Conservation (phyloP, 2,888 invertebrate genomes). For the Oscheius sp. region DNA sequence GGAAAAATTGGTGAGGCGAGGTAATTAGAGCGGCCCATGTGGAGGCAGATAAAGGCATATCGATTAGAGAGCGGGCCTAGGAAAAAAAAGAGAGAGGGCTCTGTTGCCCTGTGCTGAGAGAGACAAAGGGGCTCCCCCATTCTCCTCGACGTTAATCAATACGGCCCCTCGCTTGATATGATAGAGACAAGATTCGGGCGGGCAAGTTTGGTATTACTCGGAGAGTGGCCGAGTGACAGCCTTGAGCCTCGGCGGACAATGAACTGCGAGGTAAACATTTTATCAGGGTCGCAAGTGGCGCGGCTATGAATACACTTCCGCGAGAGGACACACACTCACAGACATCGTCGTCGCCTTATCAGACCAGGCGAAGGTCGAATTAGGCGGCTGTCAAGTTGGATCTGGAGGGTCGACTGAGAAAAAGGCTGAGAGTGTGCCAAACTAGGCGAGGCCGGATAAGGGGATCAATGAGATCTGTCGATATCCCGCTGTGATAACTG, state of each 20-base stretch:
- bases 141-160: constrained; percentile 27
- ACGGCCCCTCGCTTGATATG: constrained; percentile 2
- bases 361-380: constrained; percentile 26
- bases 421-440: too few relatives aligned
- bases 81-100: not conserved
- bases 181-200: not conserved
- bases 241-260: constrained; percentile 32
- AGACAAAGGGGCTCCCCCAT: constrained; percentile 12
- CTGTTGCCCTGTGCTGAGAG: constrained; percentile 17
- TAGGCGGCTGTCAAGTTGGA: constrained; percentile 30
- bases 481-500: constrained; percentile 38
- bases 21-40: constrained; percentile 7
- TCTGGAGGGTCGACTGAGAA: not conserved
- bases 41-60: constrained; percentile 35
- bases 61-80: constrained; percentile 29
- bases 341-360: constrained; percentile 30
- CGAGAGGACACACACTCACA: constrained; percentile 18
- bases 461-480: constrained; percentile 36
- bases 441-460: constrained; percentile 14
- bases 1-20: constrained; percentile 3
- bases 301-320: constrained; percentile 35
- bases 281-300: constrained; percentile 35
- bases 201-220: not conserved
- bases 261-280: constrained; percentile 36
- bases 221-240: constrained; percentile 29